Conservation (phyloP, 2,113 vertebrate species). For the Hyla sarda region DNA sequence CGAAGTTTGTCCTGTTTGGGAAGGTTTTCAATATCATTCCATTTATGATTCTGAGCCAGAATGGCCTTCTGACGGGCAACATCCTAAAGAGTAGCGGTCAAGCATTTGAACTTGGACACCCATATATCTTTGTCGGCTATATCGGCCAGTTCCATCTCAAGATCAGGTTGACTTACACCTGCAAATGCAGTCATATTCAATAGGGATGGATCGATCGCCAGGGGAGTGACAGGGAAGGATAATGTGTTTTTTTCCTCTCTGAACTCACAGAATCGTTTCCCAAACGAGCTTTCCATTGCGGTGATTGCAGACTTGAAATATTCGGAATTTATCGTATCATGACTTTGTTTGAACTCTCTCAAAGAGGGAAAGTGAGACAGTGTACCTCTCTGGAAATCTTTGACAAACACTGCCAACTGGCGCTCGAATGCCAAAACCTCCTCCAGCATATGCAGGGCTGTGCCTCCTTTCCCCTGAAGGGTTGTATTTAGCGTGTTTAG, state of each 20-base stretch:
- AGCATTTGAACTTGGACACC: conserved; percentile 60
- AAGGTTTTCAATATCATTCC: not conserved
- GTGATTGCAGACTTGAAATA: too few species aligned
- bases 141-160: too few species aligned
- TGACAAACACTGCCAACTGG: not conserved
- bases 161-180: too few species aligned
- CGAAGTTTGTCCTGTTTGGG: conserved; percentile 1
- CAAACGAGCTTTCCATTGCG: conserved; percentile 62
- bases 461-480: too few species aligned
- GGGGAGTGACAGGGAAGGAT: conserved; percentile 59
- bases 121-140: too few species aligned
- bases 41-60: too few species aligned
- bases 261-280: conserved; percentile 60
- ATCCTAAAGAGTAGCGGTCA: conserved; percentile 59
- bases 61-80: conserved; percentile 59
- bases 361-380: not conserved
- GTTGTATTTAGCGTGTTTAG: too few species aligned
- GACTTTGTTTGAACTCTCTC: conserved; percentile 35
- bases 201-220: too few species aligned
- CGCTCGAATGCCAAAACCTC: not conserved
- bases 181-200: too few species aligned
- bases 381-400: not conserved
- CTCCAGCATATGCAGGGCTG: too few species aligned
- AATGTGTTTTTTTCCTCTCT: conserved; percentile 60
- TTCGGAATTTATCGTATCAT: too few species aligned